phyloP scores from a whole-genome alignment of 1,140 invertebrate genomes.

The Uloborus diversus region DNA sequence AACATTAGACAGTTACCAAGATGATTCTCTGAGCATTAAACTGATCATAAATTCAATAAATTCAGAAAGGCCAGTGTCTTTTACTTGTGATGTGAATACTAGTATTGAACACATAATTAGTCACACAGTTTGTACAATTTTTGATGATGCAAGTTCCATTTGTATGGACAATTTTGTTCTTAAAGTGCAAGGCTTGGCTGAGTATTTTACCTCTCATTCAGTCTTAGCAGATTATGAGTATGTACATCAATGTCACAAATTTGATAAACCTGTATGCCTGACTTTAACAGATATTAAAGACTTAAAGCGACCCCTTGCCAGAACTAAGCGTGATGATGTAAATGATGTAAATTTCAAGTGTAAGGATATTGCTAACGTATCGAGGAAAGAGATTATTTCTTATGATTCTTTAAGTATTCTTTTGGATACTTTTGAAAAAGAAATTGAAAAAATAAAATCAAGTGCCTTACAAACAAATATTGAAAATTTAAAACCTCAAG shows the following conservation, averaged over 20 bases:
- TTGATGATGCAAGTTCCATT: slow-evolving; percentile 56
- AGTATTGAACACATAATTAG: slow-evolving; percentile 87
- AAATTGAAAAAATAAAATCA: slow-evolving; percentile 64
- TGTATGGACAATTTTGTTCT: slow-evolving; percentile 62
- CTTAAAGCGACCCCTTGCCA: slow-evolving; percentile 73
- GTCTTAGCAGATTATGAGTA: slow-evolving; percentile 89
- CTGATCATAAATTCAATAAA: slow-evolving; percentile 78
- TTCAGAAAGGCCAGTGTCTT: slow-evolving; percentile 75
- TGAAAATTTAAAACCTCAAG: slow-evolving; percentile 67
- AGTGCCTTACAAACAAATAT: slow-evolving; percentile 56
- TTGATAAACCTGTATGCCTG: slow-evolving; percentile 88
- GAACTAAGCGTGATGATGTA: slow-evolving; percentile 70
- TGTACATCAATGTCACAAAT: slow-evolving; percentile 90
- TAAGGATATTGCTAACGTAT: slow-evolving; percentile 50
- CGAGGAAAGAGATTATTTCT: slow-evolving; percentile 28
- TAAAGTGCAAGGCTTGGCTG: slow-evolving; percentile 81
- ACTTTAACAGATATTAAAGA: slow-evolving; percentile 75
- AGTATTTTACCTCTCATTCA: slow-evolving; percentile 76
- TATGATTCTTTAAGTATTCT: slow-evolving; percentile 63
- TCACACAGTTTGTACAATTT: slow-evolving; percentile 76
- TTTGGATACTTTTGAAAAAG: slow-evolving; percentile 65
- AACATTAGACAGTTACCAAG: slow-evolving; percentile 79
- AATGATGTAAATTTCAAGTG: slow-evolving; percentile 43
- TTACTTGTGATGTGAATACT: slow-evolving; percentile 87
- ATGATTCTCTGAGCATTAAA: slow-evolving; percentile 83